phyloP scores from a whole-genome alignment of 2,113 vertebrate species.

The Strix aluco region DNA sequence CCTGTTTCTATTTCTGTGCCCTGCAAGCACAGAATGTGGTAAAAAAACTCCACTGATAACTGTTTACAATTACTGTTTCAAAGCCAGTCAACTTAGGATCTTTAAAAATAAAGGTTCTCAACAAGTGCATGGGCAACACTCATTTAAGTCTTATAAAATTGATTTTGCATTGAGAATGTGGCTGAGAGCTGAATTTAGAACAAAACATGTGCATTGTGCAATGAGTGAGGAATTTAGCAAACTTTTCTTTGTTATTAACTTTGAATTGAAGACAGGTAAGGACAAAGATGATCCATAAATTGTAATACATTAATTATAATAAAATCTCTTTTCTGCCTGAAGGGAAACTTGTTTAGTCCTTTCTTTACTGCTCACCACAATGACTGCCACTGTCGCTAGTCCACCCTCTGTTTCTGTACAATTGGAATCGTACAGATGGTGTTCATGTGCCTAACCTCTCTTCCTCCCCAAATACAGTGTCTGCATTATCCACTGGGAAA shows the following conservation, averaged over 20 bases:
- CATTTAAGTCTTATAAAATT: background rate
- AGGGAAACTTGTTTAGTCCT: background rate
- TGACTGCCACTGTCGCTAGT: background rate
- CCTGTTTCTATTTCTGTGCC: background rate
- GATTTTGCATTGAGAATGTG: background rate
- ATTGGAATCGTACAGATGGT: background rate
- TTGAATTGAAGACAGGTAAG: background rate
- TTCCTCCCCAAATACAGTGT: background rate
- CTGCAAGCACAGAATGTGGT: background rate
- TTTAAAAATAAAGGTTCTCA: background rate
- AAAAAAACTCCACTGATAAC: background rate
- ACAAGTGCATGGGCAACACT: background rate
- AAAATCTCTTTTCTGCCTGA: background rate
- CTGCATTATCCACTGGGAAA: background rate
- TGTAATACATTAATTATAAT: background rate
- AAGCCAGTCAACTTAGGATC: background rate
- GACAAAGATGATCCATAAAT: background rate
- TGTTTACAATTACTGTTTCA: background rate
- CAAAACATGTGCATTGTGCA: background rate
- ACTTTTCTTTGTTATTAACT: background rate
- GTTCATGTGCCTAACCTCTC: rapidly evolving
- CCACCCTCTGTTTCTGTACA: background rate
- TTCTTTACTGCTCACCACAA: background rate
- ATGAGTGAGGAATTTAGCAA: background rate
- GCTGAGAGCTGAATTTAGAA: background rate